phyloP scores from a whole-genome alignment of 2,888 invertebrate species.

The Ichneumoninae sp. region DNA sequence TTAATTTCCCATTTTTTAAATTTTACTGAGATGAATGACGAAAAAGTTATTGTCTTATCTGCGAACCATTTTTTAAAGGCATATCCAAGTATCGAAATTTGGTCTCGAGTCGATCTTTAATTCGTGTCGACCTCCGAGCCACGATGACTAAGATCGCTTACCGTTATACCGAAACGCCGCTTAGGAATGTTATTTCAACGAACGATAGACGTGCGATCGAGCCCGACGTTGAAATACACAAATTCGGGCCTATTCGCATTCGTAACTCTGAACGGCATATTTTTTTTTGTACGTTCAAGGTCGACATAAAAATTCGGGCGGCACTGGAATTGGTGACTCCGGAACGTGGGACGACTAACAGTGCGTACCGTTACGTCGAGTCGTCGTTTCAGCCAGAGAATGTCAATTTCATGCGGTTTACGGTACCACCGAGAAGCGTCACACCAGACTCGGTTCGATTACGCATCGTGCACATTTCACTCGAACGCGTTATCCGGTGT shows the following conservation, averaged over 20 bases:
- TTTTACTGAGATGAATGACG: background rate
- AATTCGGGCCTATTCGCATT: background rate
- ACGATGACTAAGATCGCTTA: constrained; percentile 59
- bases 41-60: background rate
- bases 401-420: constrained; percentile 82
- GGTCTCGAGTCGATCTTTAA: background rate
- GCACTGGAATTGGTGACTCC: constrained; percentile 49
- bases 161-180: constrained; percentile 61
- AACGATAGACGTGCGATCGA: background rate
- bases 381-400: constrained; percentile 80
- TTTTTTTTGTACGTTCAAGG: constrained; percentile 6
- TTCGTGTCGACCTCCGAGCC: constrained; percentile 16
- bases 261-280: background rate
- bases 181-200: constrained; percentile 6
- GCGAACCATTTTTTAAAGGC: background rate
- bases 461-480: constrained; percentile 54
- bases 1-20: too few species aligned
- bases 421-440: constrained; percentile 79
- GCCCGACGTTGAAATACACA: background rate
- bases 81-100: constrained; percentile 24
- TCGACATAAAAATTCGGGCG: constrained; percentile 25
- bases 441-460: constrained; percentile 72
- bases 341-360: constrained; percentile 79
- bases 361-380: constrained; percentile 82
- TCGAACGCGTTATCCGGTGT: constrained; percentile 26